Evolutionary conservation across 2,888 invertebrate species (phyloP).

Genomic region (Morinoia aosen): DNA sequence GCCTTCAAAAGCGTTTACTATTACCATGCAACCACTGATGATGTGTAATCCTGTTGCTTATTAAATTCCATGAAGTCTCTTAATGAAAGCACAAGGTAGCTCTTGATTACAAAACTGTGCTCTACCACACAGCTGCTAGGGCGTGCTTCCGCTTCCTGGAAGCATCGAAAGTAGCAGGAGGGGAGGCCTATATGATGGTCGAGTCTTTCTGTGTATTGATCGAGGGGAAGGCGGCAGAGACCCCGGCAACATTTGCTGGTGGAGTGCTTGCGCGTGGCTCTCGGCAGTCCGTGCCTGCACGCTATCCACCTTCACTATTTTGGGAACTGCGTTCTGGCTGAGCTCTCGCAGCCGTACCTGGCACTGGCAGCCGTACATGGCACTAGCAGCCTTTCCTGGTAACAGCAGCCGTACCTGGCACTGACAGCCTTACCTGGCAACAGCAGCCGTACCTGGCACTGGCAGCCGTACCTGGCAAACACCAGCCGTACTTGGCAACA

Average conservation of each 20-base stretch:
- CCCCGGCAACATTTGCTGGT: background rate
- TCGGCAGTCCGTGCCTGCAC: background rate
- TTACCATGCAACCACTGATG: background rate
- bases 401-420: too few species aligned
- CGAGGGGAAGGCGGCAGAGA: background rate
- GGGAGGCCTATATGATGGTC: constrained; percentile 9
- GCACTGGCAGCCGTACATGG: too few species aligned
- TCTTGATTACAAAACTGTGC: background rate
- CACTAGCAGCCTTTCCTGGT: too few species aligned
- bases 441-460: too few species aligned
- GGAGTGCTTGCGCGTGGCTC: background rate
- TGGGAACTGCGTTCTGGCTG: background rate
- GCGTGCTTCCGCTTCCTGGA: constrained; percentile 1
- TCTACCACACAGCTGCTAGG: background rate
- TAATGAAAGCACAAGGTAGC: background rate
- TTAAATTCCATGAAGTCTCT: background rate
- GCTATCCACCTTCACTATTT: background rate
- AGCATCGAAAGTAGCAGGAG: background rate
- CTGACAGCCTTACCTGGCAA: background rate
- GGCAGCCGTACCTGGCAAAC: background rate
- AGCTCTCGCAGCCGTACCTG: too few species aligned
- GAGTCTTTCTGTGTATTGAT: constrained; percentile 17
- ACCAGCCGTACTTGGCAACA: background rate
- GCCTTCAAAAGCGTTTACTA: background rate
- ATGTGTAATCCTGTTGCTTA: background rate